A percentile compares a stretch with the other conserved stretches of the same genome.
phyloP scores from a whole-genome alignment of 1,140 invertebrate species.

The Caenorhabditis tropicalis region DNA sequence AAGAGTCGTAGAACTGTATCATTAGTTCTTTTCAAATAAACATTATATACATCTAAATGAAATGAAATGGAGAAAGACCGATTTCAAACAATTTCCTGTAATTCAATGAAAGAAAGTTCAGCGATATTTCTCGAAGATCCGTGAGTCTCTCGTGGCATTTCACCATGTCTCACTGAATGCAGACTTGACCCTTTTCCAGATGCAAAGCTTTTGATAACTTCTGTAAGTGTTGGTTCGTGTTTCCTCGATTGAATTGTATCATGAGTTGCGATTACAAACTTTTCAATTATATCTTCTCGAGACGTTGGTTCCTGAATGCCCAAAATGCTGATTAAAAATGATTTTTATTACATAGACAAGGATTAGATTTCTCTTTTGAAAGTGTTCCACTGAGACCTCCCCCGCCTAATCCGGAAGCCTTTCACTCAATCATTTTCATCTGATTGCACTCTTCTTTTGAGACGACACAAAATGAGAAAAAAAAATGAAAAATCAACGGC shows the following conservation, averaged over 20 bases:
- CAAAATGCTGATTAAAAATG: not conserved
- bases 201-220: constrained; percentile 8
- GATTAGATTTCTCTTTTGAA: no score
- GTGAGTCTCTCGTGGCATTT: not conserved
- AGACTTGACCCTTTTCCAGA: not conserved
- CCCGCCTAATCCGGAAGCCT: constrained; percentile 10
- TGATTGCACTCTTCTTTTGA: not conserved
- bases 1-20: no score
- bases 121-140: not conserved
- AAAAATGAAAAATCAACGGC: not conserved
- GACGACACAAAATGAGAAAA: not conserved
- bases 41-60: no score
- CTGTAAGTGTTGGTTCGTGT: constrained; percentile 4
- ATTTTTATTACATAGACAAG: no score
- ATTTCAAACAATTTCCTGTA: constrained; percentile 21
- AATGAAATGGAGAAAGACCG: not conserved
- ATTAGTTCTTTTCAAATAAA: no score
- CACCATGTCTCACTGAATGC: not conserved
- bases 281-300: not conserved
- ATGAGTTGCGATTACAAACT: not conserved
- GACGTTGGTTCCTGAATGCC: not conserved
- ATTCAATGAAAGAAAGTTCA: constrained; percentile 13
- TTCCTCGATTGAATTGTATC: not conserved
- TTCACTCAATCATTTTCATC: not conserved
- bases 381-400: no score